Evolutionary conservation across 1,140 invertebrate species (phyloP).

Genomic region (Scylla paramamosain): DNA sequence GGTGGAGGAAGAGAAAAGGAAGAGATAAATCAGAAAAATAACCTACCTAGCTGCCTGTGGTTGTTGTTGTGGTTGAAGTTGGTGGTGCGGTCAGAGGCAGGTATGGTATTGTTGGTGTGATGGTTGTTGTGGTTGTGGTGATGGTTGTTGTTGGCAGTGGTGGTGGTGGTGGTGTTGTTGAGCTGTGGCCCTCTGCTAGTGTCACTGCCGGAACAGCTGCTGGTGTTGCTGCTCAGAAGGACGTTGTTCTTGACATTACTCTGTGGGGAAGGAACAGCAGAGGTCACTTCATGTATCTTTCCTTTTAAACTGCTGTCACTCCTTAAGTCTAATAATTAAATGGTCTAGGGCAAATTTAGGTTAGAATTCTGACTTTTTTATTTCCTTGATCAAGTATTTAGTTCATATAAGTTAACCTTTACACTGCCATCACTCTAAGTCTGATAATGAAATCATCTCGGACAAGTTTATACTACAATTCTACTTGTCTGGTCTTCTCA

Average conservation of each 20-base stretch:
- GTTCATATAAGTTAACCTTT: too few species aligned
- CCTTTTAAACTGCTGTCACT: too few species aligned
- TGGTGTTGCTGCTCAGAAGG: slow-evolving; percentile 69
- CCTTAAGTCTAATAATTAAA: too few species aligned
- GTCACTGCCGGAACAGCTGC: slow-evolving; percentile 69
- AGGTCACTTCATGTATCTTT: too few species aligned
- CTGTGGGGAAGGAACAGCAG: neutral
- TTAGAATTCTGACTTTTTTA: too few species aligned
- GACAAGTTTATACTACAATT: too few species aligned
- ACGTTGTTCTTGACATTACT: slow-evolving; percentile 58
- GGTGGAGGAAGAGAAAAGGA: too few species aligned
- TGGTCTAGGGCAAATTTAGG: too few species aligned
- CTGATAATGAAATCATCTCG: too few species aligned
- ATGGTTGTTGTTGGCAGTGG: slow-evolving; percentile 35
- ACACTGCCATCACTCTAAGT: too few species aligned
- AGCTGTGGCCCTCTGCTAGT: slow-evolving; percentile 46
- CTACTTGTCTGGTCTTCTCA: too few species aligned
- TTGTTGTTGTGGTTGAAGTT: slow-evolving; percentile 64
- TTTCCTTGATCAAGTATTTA: too few species aligned
- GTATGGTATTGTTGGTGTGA: slow-evolving; percentile 1
- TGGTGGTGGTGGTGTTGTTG: neutral
- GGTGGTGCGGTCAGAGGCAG: neutral
- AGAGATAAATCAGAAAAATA: neutral
- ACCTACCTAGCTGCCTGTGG: slow-evolving; percentile 63
- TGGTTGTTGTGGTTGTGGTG: neutral